phyloP scores from a whole-genome alignment of 1,140 invertebrate species.

The Asbolus verrucosus region DNA sequence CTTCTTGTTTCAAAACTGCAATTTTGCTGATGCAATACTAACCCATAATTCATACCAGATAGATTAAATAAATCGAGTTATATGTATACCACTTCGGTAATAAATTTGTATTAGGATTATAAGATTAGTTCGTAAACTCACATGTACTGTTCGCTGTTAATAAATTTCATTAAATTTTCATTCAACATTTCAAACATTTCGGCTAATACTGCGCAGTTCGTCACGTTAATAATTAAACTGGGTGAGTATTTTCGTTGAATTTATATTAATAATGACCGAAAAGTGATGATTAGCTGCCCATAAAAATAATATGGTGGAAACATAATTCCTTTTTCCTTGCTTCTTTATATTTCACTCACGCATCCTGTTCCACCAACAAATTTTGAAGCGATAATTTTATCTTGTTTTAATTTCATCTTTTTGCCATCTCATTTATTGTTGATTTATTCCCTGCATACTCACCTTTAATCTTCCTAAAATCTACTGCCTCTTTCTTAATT shows the following conservation, averaged over 20 bases:
- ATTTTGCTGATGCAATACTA: constrained; percentile 2
- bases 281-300: too few relatives aligned
- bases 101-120: constrained; percentile 38
- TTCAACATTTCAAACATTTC: constrained; percentile 20
- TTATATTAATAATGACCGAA: constrained; percentile 18
- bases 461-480: too few relatives aligned
- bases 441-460: too few relatives aligned
- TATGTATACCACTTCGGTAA: constrained; percentile 22
- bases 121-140: constrained; percentile 32
- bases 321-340: too few relatives aligned
- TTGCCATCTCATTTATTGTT: too few relatives aligned
- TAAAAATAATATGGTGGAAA: too few relatives aligned
- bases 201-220: not conserved
- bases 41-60: constrained; percentile 15
- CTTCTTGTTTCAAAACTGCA: not conserved
- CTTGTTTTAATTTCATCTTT: too few relatives aligned
- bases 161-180: constrained; percentile 38
- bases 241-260: not conserved
- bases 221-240: constrained; percentile 21
- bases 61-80: constrained; percentile 25
- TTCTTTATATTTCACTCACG: too few relatives aligned
- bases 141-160: constrained; percentile 15
- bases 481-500: too few relatives aligned
- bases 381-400: too few relatives aligned
- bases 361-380: too few relatives aligned